Evolutionary conservation across 2,888 invertebrate species (phyloP).

Genomic region (Caenorhabditis sp.): DNA sequence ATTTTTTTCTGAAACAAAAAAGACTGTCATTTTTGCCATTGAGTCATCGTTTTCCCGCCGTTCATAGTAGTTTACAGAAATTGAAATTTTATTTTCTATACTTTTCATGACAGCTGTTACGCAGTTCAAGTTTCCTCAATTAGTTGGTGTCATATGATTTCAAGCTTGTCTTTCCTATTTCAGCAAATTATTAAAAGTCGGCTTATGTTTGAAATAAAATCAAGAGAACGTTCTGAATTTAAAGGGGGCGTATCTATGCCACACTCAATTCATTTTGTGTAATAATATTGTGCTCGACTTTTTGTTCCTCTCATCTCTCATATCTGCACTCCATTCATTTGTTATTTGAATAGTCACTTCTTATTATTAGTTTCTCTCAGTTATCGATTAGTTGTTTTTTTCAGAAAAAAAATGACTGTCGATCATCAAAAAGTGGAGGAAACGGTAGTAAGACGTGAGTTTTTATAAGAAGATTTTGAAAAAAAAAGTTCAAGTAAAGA

Average conservation of each 20-base stretch:
- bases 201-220: neutral
- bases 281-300: neutral
- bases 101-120: too few species aligned
- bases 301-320: neutral
- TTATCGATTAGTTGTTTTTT: neutral
- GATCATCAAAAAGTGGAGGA: slow-evolving; percentile 15
- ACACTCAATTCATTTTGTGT: neutral
- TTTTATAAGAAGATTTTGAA: neutral
- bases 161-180: too few species aligned
- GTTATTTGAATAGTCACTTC: neutral
- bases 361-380: too few species aligned
- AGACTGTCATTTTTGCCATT: too few species aligned
- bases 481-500: neutral
- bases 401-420: neutral
- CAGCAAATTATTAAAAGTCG: too few species aligned
- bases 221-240: neutral
- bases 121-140: too few species aligned
- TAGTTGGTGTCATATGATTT: too few species aligned
- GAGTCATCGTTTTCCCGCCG: too few species aligned
- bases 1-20: neutral
- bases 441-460: slow-evolving; percentile 24
- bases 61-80: too few species aligned
- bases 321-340: neutral
- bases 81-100: too few species aligned
- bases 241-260: neutral